Percentiles rank a stretch among this genome's conserved stretches.
These are phyloP conservation scores for Cyaniris semiargus DNA, from an alignment of 2,888 invertebrate species.

Conservation along the genomic window DNA sequence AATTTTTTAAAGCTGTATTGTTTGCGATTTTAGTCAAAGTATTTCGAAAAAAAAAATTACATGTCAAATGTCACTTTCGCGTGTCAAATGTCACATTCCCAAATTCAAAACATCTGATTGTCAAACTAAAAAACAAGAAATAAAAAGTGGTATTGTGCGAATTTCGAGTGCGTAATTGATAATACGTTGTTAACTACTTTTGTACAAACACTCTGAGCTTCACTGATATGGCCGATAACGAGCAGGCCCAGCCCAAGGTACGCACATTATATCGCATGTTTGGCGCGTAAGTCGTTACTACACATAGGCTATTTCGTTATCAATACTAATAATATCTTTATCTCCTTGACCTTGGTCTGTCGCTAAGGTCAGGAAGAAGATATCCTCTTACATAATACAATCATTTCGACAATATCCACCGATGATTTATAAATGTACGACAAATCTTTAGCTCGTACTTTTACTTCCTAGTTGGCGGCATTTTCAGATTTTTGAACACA, in stretches of 20 bases:
- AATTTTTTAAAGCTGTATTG: neutral
- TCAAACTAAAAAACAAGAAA: slow-evolving; percentile 23
- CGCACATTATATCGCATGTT: slow-evolving; percentile 47
- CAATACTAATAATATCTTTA: slow-evolving; percentile 46
- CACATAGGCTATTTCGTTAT: slow-evolving; percentile 42
- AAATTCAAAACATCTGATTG: slow-evolving; percentile 23
- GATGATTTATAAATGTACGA: neutral
- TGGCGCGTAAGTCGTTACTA: slow-evolving; percentile 40
- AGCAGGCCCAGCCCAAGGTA: slow-evolving; percentile 69
- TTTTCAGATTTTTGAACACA: neutral
- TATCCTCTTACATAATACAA: slow-evolving; percentile 40
- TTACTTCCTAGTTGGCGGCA: neutral
- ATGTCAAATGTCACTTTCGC: neutral
- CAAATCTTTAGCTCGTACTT: neutral
- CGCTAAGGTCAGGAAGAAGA: slow-evolving; percentile 59
- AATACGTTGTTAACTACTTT: slow-evolving; percentile 24
- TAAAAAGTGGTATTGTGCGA: neutral
- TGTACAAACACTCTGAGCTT: slow-evolving; percentile 45
- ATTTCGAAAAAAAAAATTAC: neutral
- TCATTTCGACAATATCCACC: slow-evolving; percentile 21
- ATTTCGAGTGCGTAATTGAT: neutral
- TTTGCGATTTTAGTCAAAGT: neutral
- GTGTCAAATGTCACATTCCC: neutral
- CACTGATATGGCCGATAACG: slow-evolving; percentile 60
- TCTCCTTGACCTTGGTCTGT: slow-evolving; percentile 58